Conservation (phyloP, 2,888 invertebrate species). For the Thera britannica region DNA sequence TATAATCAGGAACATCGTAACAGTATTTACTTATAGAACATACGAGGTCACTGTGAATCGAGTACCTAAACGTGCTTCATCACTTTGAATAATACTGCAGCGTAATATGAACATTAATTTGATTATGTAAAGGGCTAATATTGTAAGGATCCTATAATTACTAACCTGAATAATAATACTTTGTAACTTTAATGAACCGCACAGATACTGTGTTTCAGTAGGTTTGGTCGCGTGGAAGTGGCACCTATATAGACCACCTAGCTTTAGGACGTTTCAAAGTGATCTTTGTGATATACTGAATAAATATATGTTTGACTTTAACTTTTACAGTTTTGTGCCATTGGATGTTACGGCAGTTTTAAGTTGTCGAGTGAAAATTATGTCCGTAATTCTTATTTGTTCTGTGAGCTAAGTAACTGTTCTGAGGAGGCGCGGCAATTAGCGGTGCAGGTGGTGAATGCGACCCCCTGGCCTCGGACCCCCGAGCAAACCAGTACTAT, state of each 20-base stretch:
- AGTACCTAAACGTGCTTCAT: constrained; percentile 11
- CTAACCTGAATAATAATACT: not conserved
- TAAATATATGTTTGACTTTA: too few species aligned
- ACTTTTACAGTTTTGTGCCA: not conserved
- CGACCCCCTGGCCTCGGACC: constrained; percentile 71
- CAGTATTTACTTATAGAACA: constrained; percentile 57
- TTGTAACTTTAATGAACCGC: too few species aligned
- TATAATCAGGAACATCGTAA: constrained; percentile 53
- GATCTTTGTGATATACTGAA: too few species aligned
- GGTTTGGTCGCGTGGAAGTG: not conserved
- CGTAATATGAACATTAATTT: not conserved
- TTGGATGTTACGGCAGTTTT: not conserved
- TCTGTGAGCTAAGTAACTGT: constrained; percentile 60
- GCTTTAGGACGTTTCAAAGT: too few species aligned
- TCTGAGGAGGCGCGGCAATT: constrained; percentile 78
- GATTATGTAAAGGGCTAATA: not conserved
- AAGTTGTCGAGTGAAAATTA: constrained; percentile 12
- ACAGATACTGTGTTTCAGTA: too few species aligned
- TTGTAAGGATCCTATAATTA: not conserved
- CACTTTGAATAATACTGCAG: constrained; percentile 8
- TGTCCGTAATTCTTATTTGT: not conserved
- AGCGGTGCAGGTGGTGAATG: constrained; percentile 79
- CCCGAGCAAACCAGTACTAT: constrained; percentile 49
- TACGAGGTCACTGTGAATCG: constrained; percentile 64
- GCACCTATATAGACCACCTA: too few species aligned